These are phyloP conservation scores for Villa cingulata DNA, from an alignment of 2,888 invertebrate species.

Conservation along the genomic window DNA sequence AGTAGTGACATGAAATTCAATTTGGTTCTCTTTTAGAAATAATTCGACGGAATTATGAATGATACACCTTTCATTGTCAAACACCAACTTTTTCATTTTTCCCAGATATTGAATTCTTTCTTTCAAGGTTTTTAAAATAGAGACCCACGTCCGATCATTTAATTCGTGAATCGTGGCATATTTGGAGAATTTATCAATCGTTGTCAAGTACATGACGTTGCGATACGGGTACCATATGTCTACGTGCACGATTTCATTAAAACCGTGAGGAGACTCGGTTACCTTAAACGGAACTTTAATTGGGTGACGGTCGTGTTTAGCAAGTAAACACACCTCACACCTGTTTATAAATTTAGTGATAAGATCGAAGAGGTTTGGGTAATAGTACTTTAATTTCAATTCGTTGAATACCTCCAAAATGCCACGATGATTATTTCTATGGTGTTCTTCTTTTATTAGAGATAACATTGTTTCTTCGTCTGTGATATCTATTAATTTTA, in stretches of 20 bases:
- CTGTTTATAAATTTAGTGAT: neutral
- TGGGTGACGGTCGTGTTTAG: no score
- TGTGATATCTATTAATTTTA: neutral
- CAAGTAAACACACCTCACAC: neutral
- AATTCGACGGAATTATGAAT: neutral
- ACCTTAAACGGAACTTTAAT: no score
- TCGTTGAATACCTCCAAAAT: constrained; percentile 3
- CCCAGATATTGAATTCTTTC: constrained; percentile 1
- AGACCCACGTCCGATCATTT: neutral
- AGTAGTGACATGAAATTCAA: constrained; percentile 5
- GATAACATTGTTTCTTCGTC: neutral
- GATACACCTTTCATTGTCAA: no score
- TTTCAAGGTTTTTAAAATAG: neutral
- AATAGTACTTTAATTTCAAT: neutral
- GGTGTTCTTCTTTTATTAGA: constrained; percentile 1
- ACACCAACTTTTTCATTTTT: no score
- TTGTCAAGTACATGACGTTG: neutral
- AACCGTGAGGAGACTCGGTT: no score
- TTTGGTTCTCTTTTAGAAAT: constrained; percentile 4
- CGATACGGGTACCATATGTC: neutral
- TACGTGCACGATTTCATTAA: no score
- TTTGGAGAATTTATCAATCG: constrained; percentile 1
- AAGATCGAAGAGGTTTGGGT: neutral
- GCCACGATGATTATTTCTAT: constrained; percentile 3
- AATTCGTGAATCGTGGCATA: no score